Base-by-base conservation (phyloP, 1,140 invertebrate genomes). In the Ganaspis sp. region DNA sequence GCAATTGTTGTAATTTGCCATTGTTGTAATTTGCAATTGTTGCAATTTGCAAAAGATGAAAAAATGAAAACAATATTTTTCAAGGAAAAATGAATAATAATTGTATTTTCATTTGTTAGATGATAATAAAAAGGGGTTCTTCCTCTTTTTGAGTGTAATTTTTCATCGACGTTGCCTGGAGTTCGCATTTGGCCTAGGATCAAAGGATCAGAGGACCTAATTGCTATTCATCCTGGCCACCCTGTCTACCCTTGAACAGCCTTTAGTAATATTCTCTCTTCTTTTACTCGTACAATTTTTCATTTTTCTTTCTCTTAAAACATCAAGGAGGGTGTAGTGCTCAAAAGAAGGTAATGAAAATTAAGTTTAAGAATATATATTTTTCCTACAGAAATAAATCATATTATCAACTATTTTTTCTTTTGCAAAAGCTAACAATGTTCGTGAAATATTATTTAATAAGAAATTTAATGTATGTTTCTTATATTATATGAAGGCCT, bases 181-280 rank as follows among this genome's bases (percentile, higher is more conserved):
- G 40, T 42, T 70, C 21, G 69, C 75, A 72, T 77, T 82, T 79
- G 70, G 70, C 76, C n/a, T 45, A 42, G 70, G 79, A 84, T 85
- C 84, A 85, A 85, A 84, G 81, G 80, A 82, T 80, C 77, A 76
- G 11, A 38, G 58, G 38, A 70, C 69, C 76, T 85, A 84, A 85
- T 85, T 85, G 79, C 79, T 85, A 81, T 85, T 85, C 83, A 84
- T 80, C 77, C 79, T 76, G 54, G 70, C 37, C 69, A 72, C 74
- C 23, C 34, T 49, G 29, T 23, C 54, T 64, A 19, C 23, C 34
- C 17, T 26, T 17, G 17, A 19, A n/a, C 15, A n/a, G 17, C 9
- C 38, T 49, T 38, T 45, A 37, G 19, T 37, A 71, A 79, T 76
- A 49, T 49, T 49, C 45, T 49, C 45, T 17, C 45, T n/a, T 17